phyloP scores from a whole-genome alignment of 2,888 invertebrate genomes.

The Adela reaumurella region DNA sequence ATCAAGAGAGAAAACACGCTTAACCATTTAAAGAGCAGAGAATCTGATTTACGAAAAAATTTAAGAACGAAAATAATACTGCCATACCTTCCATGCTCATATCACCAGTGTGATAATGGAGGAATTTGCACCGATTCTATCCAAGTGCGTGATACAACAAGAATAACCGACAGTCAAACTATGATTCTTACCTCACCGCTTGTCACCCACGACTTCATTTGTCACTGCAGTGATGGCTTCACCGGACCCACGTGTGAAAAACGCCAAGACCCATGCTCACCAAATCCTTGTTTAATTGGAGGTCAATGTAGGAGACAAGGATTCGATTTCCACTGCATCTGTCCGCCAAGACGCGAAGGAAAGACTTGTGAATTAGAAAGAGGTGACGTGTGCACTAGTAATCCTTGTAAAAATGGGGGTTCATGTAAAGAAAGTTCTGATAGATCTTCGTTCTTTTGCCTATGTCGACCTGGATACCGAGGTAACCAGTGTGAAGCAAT shows the following conservation, averaged over 20 bases:
- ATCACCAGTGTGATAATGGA: constrained; percentile 71
- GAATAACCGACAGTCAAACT: constrained; percentile 76
- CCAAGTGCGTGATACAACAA: constrained; percentile 64
- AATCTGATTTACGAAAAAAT: constrained; percentile 59
- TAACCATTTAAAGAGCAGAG: constrained; percentile 63
- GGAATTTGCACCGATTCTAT: constrained; percentile 73
- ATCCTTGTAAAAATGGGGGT: constrained; percentile 88
- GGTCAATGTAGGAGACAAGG: constrained; percentile 82
- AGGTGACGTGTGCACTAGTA: constrained; percentile 79
- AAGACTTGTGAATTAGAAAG: constrained; percentile 79
- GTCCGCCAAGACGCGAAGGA: constrained; percentile 75
- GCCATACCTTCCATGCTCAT: constrained; percentile 76
- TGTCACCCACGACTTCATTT: constrained; percentile 72
- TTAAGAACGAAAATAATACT: constrained; percentile 61
- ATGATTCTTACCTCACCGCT: constrained; percentile 81
- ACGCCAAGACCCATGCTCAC: constrained; percentile 86
- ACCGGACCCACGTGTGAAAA: constrained; percentile 80
- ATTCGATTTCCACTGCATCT: constrained; percentile 79
- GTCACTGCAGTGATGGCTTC: constrained; percentile 81
- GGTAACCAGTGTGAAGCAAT: constrained; percentile 88
- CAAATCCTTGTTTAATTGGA: constrained; percentile 82
- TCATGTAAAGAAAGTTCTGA: constrained; percentile 87
- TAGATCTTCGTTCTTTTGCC: constrained; percentile 85
- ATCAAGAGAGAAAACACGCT: constrained; percentile 62
- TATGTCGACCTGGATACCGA: constrained; percentile 87